A percentile compares a stretch with the other conserved stretches of the same genome.
Conservation (phyloP, 2,888 invertebrate genomes). For the Alcis repandata region DNA sequence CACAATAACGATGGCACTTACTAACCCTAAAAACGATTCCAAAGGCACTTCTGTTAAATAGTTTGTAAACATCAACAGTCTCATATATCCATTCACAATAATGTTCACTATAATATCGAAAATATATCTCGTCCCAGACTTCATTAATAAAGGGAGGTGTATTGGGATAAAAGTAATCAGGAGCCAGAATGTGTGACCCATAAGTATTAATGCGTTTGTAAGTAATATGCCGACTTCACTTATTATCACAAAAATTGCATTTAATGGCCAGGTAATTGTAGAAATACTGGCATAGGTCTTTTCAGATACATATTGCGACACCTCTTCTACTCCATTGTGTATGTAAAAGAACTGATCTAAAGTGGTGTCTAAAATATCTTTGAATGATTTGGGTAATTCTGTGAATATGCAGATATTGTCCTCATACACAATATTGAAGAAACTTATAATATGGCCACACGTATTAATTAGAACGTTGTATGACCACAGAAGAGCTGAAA, state of each 20-base stretch:
- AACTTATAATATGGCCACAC: conserved; percentile 58
- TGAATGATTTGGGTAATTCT: conserved; percentile 69
- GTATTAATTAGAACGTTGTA: conserved; percentile 55
- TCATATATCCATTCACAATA: conserved; percentile 68
- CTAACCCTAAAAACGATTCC: conserved; percentile 77
- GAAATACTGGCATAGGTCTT: conserved; percentile 53
- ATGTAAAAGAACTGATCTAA: conserved; percentile 46
- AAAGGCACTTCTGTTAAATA: conserved; percentile 82
- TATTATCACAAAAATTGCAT: conserved; percentile 56
- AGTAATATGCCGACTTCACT: conserved; percentile 65
- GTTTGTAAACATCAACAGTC: conserved; percentile 73
- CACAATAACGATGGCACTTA: conserved; percentile 71
- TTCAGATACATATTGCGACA: conserved; percentile 52
- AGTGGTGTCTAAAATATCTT: conserved; percentile 47
- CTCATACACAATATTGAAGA: conserved; percentile 79
- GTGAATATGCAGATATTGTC: conserved; percentile 74
- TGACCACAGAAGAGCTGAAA: conserved; percentile 61
- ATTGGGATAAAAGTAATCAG: conserved; percentile 76
- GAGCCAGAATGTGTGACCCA: conserved; percentile 76
- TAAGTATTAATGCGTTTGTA: conserved; percentile 66
- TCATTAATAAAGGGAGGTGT: conserved; percentile 71
- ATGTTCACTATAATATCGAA: conserved; percentile 52
- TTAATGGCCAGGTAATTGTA: conserved; percentile 56
- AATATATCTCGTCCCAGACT: conserved; percentile 56
- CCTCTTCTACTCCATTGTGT: conserved; percentile 52